Evolutionary conservation across 1,140 invertebrate genomes (phyloP).

Genomic region (Tetranychus cinnabarinus): DNA sequence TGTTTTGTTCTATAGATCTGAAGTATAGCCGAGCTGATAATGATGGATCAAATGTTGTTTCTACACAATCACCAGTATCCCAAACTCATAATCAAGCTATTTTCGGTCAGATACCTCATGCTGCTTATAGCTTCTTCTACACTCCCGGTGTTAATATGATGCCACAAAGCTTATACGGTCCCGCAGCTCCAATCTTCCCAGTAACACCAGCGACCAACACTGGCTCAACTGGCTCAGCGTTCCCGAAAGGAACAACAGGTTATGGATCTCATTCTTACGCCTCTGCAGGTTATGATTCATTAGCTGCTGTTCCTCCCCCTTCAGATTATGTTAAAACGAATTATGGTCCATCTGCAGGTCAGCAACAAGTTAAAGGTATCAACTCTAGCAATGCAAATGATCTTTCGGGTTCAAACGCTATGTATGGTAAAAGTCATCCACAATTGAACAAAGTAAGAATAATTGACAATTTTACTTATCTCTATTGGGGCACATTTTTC

Average conservation of each 20-base stretch:
- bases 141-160: slow-evolving; percentile 2
- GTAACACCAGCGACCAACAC: not conserved
- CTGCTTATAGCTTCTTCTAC: not conserved
- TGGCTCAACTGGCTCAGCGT: not conserved
- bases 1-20: not conserved
- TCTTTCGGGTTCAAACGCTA: not conserved
- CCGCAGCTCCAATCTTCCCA: not conserved
- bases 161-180: not conserved
- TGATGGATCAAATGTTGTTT: not conserved
- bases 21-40: not conserved
- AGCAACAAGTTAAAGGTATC: not conserved
- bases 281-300: slow-evolving; percentile 6
- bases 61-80: slow-evolving; percentile 1
- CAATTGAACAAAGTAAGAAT: not conserved
- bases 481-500: not conserved
- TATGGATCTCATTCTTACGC: slow-evolving; percentile 10
- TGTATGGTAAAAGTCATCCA: not conserved
- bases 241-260: slow-evolving; percentile 1
- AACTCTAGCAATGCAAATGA: not conserved
- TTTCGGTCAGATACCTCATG: not conserved
- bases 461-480: not conserved
- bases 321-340: slow-evolving; percentile 1
- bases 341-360: not conserved
- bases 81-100: not conserved
- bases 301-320: not conserved